Base-by-base conservation (phyloP, 2,888 invertebrate species). In the Cryptophagus acutangulus region DNA sequence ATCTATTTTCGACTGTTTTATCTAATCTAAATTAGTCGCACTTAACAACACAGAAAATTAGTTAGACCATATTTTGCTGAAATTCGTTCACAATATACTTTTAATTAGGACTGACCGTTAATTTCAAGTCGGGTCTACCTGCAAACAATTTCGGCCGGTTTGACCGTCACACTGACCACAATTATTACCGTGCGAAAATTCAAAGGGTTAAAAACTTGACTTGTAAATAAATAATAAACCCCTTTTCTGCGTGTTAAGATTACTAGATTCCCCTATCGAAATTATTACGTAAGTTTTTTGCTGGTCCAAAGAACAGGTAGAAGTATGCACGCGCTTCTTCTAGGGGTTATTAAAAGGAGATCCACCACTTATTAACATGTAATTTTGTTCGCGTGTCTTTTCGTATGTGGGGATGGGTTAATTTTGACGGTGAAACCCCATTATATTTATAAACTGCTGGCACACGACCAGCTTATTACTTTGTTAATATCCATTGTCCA, bases 291-390 rank as follows among this genome's bases (percentile, higher is more conserved):
- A n/a, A n/a, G n/a, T n/a, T n/a, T n/a, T n/a, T n/a, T n/a, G n/a
- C n/a, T n/a, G n/a, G n/a, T 43, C 20, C 31, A 33, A 15, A 17
- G 37, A 33, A 41, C 43, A 46, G 40, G 45, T 41, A 45, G 38
- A 17, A 26, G 36, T 36, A 38, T 38, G 36, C 39, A 42, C 39
- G 41, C 36, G 28, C 24, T n/a, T 8, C 26, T 13, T 26, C 26
- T 12, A 26, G 46, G 53, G 59, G 58, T 57, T 55, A 62, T 65
- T 62, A 63, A 62, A 51, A 43, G 50, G 64, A 63, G 65, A 58
- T 55, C 43, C 54, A 45, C 46, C 53, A 38, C 45, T 46, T 45
- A 54, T 54, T 50, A 52, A 48, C 42, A 47, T 43, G n/a, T 26
- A 26, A 26, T 12, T 6, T 9, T 8, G 44, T 40, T 44, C 47